Evolutionary conservation across 2,888 invertebrate species (phyloP).

Genomic region (Sycophila texana): DNA sequence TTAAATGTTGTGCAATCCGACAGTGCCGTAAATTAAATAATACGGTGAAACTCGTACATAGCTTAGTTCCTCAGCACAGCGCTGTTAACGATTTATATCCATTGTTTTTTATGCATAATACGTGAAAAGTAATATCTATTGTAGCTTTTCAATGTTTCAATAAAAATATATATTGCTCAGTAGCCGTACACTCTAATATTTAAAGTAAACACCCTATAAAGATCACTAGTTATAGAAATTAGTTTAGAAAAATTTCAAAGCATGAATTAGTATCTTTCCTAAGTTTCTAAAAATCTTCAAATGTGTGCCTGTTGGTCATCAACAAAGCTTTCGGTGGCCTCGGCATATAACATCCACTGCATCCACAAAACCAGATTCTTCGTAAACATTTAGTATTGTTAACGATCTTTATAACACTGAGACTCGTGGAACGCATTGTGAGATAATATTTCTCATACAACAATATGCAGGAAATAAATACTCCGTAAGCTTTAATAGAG

Average conservation of each 20-base stretch:
- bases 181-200: conserved; percentile 53
- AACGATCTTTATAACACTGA: conserved; percentile 7
- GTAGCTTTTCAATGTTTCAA: conserved; percentile 69
- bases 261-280: conserved; percentile 45
- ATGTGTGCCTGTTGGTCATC: conserved; percentile 73
- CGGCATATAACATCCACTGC: conserved; percentile 72
- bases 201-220: conserved; percentile 47
- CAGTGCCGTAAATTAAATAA: conserved; percentile 41
- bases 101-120: conserved; percentile 46
- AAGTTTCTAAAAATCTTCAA: conserved; percentile 55
- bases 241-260: conserved; percentile 35
- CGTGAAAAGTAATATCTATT: conserved; percentile 61
- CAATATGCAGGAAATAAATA: conserved; percentile 31
- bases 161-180: conserved; percentile 62
- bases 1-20: conserved; percentile 57
- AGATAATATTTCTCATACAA: conserved; percentile 14
- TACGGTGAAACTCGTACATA: conserved; percentile 45
- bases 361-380: conserved; percentile 75
- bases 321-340: conserved; percentile 64
- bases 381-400: conserved; percentile 34
- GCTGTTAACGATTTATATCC: conserved; percentile 47
- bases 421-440: conserved; percentile 34
- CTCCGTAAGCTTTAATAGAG: conserved; percentile 52
- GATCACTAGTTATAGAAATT: conserved; percentile 48
- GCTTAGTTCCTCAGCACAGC: conserved; percentile 49